These are phyloP conservation scores for Hirtodrosophila confusa DNA, from an alignment of 2,888 invertebrate genomes.

Conservation along the genomic window DNA sequence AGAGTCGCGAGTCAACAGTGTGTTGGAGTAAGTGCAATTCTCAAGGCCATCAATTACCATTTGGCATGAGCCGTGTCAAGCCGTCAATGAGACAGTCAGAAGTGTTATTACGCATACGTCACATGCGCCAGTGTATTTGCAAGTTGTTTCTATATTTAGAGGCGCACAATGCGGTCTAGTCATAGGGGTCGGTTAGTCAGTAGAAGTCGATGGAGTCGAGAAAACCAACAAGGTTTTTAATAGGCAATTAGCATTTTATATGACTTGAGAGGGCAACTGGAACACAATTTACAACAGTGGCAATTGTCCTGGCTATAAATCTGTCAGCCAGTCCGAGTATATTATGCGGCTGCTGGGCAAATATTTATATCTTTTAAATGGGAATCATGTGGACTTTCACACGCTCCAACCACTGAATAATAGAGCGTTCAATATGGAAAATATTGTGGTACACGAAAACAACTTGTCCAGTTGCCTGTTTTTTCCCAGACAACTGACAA, in stretches of 20 bases:
- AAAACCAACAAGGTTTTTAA: slow-evolving; percentile 21
- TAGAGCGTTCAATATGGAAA: slow-evolving; percentile 29
- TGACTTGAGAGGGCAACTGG: neutral
- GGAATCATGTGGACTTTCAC: slow-evolving; percentile 44
- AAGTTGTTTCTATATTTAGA: slow-evolving; percentile 28
- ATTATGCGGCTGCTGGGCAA: slow-evolving; percentile 6
- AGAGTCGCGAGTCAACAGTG: neutral
- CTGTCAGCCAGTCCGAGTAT: slow-evolving; percentile 1
- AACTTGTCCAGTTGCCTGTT: slow-evolving; percentile 36
- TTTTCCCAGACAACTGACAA: slow-evolving; percentile 51
- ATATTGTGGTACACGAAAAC: slow-evolving; percentile 34
- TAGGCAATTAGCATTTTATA: slow-evolving; percentile 44
- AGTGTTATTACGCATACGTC: slow-evolving; percentile 46
- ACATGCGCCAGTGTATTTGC: slow-evolving; percentile 35
- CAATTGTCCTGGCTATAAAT: slow-evolving; percentile 27
- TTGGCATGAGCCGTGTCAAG: slow-evolving; percentile 14
- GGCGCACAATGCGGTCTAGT: neutral
- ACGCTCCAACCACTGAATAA: slow-evolving; percentile 41
- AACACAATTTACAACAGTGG: neutral
- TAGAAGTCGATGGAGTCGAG: too few species aligned
- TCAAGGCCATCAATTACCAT: slow-evolving; percentile 30
- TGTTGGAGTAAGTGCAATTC: slow-evolving; percentile 29
- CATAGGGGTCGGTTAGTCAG: too few species aligned
- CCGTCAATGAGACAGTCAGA: slow-evolving; percentile 19
- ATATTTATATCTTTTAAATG: neutral